These are phyloP conservation scores for Gulo gulo DNA, from an alignment of 2,113 vertebrate genomes.

Conservation along the genomic window DNA sequence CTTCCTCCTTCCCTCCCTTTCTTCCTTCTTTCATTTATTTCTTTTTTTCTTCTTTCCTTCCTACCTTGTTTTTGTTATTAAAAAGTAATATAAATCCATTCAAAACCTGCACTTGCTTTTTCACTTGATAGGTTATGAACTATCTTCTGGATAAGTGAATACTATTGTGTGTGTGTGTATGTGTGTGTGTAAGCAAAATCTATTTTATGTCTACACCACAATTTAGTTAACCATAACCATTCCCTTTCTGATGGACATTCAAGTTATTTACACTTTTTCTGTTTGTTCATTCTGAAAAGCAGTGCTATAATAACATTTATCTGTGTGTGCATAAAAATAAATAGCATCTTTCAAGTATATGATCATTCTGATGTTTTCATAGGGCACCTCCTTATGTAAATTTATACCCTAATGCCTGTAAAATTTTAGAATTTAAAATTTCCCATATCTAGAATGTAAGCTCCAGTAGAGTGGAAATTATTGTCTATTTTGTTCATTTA, in stretches of 20 bases:
- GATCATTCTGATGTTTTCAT: not conserved
- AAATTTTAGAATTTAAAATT: not conserved
- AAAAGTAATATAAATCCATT: not conserved
- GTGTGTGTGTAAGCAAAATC: not conserved
- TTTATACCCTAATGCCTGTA: not conserved
- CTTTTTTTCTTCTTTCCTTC: not conserved
- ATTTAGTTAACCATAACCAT: not conserved
- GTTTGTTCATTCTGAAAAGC: not conserved
- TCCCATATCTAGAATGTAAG: not conserved
- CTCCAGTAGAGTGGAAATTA: not conserved
- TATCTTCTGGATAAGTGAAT: not conserved
- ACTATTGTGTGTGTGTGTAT: no score
- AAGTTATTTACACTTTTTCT: not conserved
- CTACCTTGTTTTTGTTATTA: not conserved
- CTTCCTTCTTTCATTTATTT: not conserved
- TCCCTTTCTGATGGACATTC: not conserved
- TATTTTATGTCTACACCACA: no score
- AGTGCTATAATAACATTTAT: not conserved
- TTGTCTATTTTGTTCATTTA: not conserved
- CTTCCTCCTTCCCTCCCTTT: not conserved
- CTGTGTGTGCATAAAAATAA: not conserved
- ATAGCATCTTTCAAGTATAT: not conserved
- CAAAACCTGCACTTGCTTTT: not conserved
- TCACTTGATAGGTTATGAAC: not conserved
- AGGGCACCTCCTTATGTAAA: not conserved